Percentiles rank a stretch among this genome's conserved stretches.
phyloP scores from a whole-genome alignment of 2,113 vertebrate genomes.

The Arizona elegans region DNA sequence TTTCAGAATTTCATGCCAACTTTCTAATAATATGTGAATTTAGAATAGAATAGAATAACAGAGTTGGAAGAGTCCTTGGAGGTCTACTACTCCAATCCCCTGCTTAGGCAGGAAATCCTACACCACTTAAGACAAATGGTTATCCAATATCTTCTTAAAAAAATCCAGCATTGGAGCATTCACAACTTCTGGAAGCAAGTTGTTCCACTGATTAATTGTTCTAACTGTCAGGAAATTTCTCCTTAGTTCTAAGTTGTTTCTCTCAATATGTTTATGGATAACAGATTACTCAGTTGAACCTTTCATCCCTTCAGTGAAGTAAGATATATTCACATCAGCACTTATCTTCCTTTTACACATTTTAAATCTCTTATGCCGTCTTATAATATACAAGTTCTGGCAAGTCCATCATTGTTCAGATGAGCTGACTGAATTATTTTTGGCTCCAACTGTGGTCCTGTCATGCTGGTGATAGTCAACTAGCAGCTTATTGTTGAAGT shows the following conservation, averaged over 20 bases:
- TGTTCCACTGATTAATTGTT: too few species aligned
- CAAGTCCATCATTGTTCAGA: neutral
- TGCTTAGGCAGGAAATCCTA: too few species aligned
- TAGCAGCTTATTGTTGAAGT: neutral
- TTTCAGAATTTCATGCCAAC: neutral
- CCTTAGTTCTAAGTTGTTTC: too few species aligned
- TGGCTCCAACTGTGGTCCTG: neutral
- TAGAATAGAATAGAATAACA: too few species aligned
- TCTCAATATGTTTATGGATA: neutral
- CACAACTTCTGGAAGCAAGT: too few species aligned
- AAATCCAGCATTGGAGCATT: too few species aligned
- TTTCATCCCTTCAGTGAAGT: neutral
- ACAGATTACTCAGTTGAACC: neutral
- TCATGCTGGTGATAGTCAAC: neutral
- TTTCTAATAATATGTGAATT: neutral
- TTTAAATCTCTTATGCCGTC: neutral
- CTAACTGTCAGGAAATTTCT: too few species aligned
- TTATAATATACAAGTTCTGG: neutral
- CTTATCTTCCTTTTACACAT: neutral
- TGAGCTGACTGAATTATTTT: neutral
- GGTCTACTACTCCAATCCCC: too few species aligned
- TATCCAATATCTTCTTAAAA: too few species aligned
- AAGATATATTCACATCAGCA: neutral
- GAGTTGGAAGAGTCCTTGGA: too few species aligned
- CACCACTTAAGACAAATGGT: too few species aligned